Conservation (phyloP, 37 sponge, comb jelly and placozoan genomes). For the Oopsacas minuta region DNA sequence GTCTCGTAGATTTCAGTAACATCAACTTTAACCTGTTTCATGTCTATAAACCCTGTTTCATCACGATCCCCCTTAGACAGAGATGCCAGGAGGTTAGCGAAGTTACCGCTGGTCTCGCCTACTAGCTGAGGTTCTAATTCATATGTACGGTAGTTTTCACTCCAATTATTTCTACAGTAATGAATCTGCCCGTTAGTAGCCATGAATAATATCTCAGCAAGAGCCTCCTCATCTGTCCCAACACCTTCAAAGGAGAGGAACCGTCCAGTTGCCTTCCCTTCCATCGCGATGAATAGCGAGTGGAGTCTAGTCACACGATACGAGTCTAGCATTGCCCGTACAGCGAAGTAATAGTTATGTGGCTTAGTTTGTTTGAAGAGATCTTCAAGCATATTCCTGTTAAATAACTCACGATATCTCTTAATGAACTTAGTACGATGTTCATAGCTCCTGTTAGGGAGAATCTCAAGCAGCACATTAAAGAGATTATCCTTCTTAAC, state of each 20-base stretch:
- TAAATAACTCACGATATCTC: neutral
- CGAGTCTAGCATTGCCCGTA: neutral
- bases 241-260: neutral
- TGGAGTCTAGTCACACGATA: neutral
- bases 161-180: neutral
- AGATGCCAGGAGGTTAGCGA: neutral
- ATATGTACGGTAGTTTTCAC: neutral
- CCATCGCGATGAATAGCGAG: neutral
- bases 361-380: neutral
- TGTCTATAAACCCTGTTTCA: neutral
- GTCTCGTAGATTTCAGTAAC: neutral
- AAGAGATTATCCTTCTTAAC: neutral
- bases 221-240: neutral
- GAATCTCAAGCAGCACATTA: neutral
- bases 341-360: conserved; percentile 3
- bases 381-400: neutral
- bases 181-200: neutral
- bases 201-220: neutral
- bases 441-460: neutral
- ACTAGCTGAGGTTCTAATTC: neutral
- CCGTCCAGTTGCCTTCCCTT: neutral
- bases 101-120: neutral
- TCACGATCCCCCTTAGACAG: neutral
- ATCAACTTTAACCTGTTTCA: neutral
- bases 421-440: neutral